phyloP scores from a whole-genome alignment of 2,888 invertebrate genomes.

The Caenorhabditis doughertyi region DNA sequence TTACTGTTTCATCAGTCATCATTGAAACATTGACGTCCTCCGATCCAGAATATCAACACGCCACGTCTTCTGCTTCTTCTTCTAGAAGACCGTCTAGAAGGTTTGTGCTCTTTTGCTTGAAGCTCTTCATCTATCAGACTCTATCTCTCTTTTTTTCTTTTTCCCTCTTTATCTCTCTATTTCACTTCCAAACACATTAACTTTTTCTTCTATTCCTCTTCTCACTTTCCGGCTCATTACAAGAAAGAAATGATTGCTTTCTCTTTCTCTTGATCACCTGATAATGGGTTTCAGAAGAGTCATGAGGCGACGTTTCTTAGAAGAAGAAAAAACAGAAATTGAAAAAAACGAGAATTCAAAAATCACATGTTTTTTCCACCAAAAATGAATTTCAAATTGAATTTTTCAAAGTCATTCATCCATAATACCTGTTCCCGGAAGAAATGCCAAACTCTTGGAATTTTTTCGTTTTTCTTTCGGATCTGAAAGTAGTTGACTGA shows the following conservation, averaged over 20 bases:
- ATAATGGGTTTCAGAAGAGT: constrained; percentile 53
- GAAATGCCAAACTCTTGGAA: not conserved
- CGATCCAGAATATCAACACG: constrained; percentile 5
- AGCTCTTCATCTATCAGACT: constrained; percentile 18
- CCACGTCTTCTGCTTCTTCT: constrained; percentile 9
- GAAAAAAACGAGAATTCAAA: not conserved
- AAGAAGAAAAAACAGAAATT: constrained; percentile 16
- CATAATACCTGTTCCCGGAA: constrained; percentile 24
- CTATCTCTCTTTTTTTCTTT: not conserved
- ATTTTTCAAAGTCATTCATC: constrained; percentile 25
- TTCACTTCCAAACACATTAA: not conserved
- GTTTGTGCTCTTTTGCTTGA: constrained; percentile 38
- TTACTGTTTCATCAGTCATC: constrained; percentile 41
- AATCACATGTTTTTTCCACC: constrained; percentile 38
- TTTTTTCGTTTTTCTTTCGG: constrained; percentile 1
- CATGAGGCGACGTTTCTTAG: constrained; percentile 33
- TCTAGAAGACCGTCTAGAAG: constrained; percentile 50
- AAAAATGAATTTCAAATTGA: constrained; percentile 26
- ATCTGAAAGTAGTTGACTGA: constrained; percentile 18
- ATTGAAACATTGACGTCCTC: constrained; percentile 31
- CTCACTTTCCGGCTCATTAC: constrained; percentile 15
- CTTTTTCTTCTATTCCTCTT: constrained; percentile 19
- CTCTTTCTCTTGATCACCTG: constrained; percentile 21
- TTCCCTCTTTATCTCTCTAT: not conserved
- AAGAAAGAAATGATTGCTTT: constrained; percentile 2